Percentiles rank a stretch among this genome's conserved stretches.
Conservation (phyloP, 2,888 invertebrate genomes). For the Mellilla xanthometata region DNA sequence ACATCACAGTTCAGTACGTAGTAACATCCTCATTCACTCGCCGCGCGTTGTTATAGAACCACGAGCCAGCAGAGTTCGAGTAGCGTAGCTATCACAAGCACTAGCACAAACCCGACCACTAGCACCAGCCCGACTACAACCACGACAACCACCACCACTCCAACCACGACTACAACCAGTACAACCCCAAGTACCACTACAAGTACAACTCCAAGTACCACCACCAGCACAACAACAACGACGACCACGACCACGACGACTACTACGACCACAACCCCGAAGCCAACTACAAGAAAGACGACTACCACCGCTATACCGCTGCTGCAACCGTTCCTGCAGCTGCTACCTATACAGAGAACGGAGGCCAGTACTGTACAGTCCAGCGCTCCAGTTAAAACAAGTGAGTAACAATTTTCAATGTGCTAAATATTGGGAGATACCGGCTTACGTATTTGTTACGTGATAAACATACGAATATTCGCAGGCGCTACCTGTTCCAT, state of each 20-base stretch:
- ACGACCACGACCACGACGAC: conserved; percentile 66
- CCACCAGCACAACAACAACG: conserved; percentile 49
- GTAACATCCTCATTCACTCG: no score
- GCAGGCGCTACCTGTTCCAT: no score
- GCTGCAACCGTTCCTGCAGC: conserved; percentile 65
- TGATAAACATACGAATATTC: no score
- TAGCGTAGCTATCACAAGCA: conserved; percentile 56
- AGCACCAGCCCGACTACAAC: conserved; percentile 34
- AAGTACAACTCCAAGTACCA: conserved; percentile 52
- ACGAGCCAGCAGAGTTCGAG: conserved; percentile 45
- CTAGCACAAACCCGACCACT: conserved; percentile 51
- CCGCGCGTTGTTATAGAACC: conserved; percentile 43
- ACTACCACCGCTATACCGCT: conserved; percentile 50
- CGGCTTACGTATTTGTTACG: no score
- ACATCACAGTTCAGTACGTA: no score
- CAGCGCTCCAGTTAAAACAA: conserved; percentile 50
- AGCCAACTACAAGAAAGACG: conserved; percentile 49
- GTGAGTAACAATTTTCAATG: conserved; percentile 21
- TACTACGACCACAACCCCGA: conserved; percentile 61
- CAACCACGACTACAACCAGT: conserved; percentile 55
- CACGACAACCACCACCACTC: conserved; percentile 35
- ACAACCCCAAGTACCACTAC: conserved; percentile 56
- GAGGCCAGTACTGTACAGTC: conserved; percentile 40
- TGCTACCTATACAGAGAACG: conserved; percentile 66
- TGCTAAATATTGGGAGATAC: no score